Base-by-base conservation (phyloP, 2,888 invertebrate genomes). In the Cephonodes hylas region DNA sequence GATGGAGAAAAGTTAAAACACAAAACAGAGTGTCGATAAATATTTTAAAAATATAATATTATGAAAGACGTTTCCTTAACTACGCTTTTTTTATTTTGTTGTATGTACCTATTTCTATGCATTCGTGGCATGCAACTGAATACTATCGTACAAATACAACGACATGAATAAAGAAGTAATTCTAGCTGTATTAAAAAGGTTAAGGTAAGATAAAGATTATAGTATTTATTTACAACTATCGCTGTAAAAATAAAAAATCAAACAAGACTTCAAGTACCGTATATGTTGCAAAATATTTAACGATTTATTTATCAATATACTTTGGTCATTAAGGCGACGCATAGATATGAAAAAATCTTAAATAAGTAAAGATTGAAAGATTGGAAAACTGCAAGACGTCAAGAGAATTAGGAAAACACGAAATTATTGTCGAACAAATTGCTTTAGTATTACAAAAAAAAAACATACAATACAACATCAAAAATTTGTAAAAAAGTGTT, bases 341-440 rank as follows among this genome's bases (percentile, higher is more conserved):
- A n/a, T n/a, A n/a, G n/a, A n/a, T n/a, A n/a, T n/a, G n/a, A n/a
- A n/a, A n/a, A n/a, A 8, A 3, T 5, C 20, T 10, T 10, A 44
- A 44, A 20, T 2, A 18, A 44, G 7, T 18, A 44, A 2, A n/a
- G n/a, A n/a, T n/a, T 34, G 1, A 1, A 34, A 6, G 8, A 34
- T 13, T 34, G 10, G 1, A 34, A 34, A 5, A 2, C 1, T n/a
- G n/a, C n/a, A n/a, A n/a, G n/a, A 44, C 3, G 15, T 15, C 5
- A 25, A n/a, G n/a, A n/a, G n/a, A n/a, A n/a, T n/a, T n/a, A 38
- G n/a, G n/a, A 38, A 38, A n/a, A 78, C 66, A 68, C 62, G 65
- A 86, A 83, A 81, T 89, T 88, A 89, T 89, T 89, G 88, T 89
- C 89, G 70, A 68, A 80, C 69, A 69, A 63, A 88, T 89, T 88